Conservation (phyloP, 2,113 vertebrate genomes). For the Tupaia tana region DNA sequence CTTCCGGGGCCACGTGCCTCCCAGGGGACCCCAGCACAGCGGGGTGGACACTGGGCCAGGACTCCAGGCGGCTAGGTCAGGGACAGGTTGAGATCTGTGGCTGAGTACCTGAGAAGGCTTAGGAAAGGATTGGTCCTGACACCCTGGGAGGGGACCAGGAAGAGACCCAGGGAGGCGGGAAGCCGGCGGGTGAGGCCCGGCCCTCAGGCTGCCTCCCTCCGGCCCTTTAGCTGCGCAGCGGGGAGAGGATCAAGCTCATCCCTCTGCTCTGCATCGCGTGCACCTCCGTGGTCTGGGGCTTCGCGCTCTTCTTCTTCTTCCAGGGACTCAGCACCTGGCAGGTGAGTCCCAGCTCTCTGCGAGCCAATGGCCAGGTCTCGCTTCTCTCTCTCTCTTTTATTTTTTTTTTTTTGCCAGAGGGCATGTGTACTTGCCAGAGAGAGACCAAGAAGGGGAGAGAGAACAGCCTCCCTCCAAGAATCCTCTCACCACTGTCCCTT, state of each 20-base stretch:
- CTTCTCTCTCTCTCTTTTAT: too few relatives aligned
- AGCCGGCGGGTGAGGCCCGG: accelerated
- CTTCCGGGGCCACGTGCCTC: background rate
- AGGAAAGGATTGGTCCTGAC: background rate
- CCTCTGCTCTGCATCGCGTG: constrained; percentile 94
- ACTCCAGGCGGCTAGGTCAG: background rate
- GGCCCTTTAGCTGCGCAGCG: constrained; percentile 87
- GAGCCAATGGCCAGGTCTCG: background rate
- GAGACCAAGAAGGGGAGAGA: too few relatives aligned
- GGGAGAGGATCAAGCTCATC: constrained; percentile 94
- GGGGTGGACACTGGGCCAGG: background rate
- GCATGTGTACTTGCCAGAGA: too few relatives aligned
- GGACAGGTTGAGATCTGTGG: background rate
- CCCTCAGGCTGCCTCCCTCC: accelerated
- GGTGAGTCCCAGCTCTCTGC: constrained; percentile 84
- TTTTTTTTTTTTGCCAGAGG: too few relatives aligned
- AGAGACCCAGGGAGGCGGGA: background rate
- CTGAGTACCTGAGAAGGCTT: background rate
- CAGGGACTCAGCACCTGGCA: constrained; percentile 99
- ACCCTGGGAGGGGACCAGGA: background rate
- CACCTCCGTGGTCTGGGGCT: constrained; percentile 97
- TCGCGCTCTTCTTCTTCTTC: constrained; percentile 98
- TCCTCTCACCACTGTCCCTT: too few relatives aligned
- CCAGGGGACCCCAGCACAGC: background rate
- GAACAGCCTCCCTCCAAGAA: too few relatives aligned